Conservation (phyloP, 2,113 vertebrate genomes). For the Vulpes lagopus region DNA sequence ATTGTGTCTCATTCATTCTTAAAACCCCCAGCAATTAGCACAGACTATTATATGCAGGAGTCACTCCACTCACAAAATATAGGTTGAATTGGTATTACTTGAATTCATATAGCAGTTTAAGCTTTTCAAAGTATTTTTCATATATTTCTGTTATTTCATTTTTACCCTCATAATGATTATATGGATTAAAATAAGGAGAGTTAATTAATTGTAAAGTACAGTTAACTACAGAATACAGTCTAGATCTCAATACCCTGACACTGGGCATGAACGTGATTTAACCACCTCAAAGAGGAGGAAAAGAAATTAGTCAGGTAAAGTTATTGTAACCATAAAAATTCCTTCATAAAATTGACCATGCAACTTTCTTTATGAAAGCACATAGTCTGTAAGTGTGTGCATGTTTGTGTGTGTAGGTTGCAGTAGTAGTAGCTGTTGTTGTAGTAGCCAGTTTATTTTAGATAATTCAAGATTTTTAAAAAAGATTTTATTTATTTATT, state of each 20-base stretch:
- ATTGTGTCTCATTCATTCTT: not conserved
- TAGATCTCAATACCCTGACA: not conserved
- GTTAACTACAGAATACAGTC: not conserved
- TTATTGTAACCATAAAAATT: not conserved
- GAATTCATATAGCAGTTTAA: conserved; percentile 2
- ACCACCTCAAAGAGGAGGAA: not conserved
- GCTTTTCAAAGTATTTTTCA: not conserved
- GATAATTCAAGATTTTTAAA: conserved; percentile 9
- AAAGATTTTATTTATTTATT: too few relatives aligned
- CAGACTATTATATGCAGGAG: not conserved
- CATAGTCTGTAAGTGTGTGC: not conserved
- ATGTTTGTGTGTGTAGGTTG: not conserved
- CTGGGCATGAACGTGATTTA: not conserved
- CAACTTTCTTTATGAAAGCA: conserved; percentile 16
- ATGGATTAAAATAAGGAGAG: not conserved
- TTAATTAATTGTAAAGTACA: not conserved
- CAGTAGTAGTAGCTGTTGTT: not conserved
- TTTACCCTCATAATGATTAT: not conserved
- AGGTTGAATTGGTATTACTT: not conserved
- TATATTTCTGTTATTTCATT: not conserved
- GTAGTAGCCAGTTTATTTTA: not conserved
- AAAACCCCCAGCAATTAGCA: not conserved
- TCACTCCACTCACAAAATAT: not conserved
- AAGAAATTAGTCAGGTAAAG: not conserved
- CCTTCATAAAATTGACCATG: not conserved